Evolutionary conservation across 2,888 invertebrate species (phyloP).

Genomic region (Andrena camellia): DNA sequence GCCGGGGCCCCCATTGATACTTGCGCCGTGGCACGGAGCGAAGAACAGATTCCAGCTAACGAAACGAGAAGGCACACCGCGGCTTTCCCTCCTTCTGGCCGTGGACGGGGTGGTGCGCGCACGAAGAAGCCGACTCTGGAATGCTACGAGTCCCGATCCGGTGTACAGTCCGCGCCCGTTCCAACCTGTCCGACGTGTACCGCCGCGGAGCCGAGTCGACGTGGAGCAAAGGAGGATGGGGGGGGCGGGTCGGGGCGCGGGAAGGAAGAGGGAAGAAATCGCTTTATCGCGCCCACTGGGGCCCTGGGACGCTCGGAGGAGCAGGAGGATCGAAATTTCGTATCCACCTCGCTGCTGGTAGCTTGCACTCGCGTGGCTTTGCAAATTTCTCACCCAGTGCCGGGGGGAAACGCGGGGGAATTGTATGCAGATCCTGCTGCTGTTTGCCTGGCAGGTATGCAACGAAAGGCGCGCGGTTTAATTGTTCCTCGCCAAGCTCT

Average conservation of each 20-base stretch:
- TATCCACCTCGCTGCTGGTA: neutral
- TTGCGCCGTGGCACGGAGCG: slow-evolving; percentile 68
- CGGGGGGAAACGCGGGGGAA: neutral
- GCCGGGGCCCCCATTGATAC: slow-evolving; percentile 78
- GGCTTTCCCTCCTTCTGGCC: slow-evolving; percentile 43
- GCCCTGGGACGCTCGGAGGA: slow-evolving; percentile 22
- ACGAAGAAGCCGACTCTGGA: slow-evolving; percentile 79
- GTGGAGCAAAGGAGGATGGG: slow-evolving; percentile 52
- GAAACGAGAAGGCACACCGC: slow-evolving; percentile 62
- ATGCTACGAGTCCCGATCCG: slow-evolving; percentile 75
- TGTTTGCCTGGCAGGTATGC: too few species aligned
- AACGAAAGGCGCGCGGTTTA: neutral
- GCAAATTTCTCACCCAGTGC: neutral
- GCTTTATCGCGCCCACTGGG: slow-evolving; percentile 69
- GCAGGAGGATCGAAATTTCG: slow-evolving; percentile 37
- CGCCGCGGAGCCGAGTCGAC: slow-evolving; percentile 61
- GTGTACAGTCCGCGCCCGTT: slow-evolving; percentile 69
- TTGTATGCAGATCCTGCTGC: too few species aligned
- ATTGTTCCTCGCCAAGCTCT: neutral
- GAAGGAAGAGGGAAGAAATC: slow-evolving; percentile 64
- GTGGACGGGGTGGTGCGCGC: slow-evolving; percentile 68
- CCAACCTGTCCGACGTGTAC: slow-evolving; percentile 78
- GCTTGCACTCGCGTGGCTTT: neutral
- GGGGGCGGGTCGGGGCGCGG: slow-evolving; percentile 23
- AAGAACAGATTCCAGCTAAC: slow-evolving; percentile 75